Percentiles rank a stretch among this genome's conserved stretches.
These are phyloP conservation scores for Eudasyphora cyanicolor DNA, from an alignment of 2,888 invertebrate species.

Conservation along the genomic window DNA sequence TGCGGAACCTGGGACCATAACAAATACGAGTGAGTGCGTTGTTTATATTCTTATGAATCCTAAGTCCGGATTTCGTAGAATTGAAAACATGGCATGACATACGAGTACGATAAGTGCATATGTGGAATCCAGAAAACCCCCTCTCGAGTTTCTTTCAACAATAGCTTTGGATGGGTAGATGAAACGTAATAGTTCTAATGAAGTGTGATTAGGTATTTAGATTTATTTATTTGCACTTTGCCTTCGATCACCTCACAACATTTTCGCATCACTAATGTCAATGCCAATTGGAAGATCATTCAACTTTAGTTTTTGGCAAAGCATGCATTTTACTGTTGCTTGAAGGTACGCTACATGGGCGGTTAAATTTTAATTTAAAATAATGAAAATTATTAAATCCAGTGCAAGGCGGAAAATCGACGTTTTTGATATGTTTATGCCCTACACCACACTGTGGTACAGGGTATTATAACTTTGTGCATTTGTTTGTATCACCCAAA, in stretches of 20 bases:
- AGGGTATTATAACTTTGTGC: no score
- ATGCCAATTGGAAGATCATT: conserved; percentile 46
- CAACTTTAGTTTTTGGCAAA: conserved; percentile 18
- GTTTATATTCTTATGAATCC: neutral
- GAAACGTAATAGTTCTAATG: neutral
- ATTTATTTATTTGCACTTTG: no score
- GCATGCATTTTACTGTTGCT: no score
- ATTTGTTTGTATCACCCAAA: no score
- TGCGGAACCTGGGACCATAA: conserved; percentile 28
- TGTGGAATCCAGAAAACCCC: neutral
- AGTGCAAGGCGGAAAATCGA: no score
- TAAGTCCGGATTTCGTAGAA: neutral
- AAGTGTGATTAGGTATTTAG: neutral
- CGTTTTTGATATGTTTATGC: no score
- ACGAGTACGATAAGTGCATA: neutral
- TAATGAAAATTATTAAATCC: no score
- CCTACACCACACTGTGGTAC: no score
- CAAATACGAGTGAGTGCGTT: neutral
- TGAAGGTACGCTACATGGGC: no score
- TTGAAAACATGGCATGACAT: no score
- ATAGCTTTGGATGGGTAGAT: neutral
- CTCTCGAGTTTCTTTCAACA: neutral
- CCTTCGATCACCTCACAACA: conserved; percentile 6
- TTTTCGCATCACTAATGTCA: conserved; percentile 43
- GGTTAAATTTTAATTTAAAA: no score